Conservation (phyloP, 1,140 invertebrate genomes). For the Samia ricini region DNA sequence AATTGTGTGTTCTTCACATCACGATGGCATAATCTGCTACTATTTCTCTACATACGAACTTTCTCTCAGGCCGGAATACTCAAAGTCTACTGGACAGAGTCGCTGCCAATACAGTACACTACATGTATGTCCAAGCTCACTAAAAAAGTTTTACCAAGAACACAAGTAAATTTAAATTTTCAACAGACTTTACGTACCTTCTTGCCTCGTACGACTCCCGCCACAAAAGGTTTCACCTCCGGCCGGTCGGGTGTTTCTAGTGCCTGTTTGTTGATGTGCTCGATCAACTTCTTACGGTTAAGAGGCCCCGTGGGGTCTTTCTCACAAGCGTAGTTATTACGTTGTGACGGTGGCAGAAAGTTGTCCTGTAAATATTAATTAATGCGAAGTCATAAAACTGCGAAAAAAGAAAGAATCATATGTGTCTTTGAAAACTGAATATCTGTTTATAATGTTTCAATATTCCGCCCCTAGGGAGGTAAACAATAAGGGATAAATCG, state of each 20-base stretch:
- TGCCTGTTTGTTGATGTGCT: slow-evolving; percentile 98
- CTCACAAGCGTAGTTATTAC: slow-evolving; percentile 96
- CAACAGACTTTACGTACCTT: slow-evolving; percentile 81
- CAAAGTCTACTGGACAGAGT: too few species aligned
- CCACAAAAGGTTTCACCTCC: slow-evolving; percentile 94
- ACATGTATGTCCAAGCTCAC: too few species aligned
- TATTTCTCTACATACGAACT: too few species aligned
- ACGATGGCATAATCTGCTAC: too few species aligned
- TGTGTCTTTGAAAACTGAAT: too few species aligned
- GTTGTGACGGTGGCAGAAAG: slow-evolving; percentile 96
- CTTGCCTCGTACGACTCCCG: slow-evolving; percentile 93
- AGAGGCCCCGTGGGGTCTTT: slow-evolving; percentile 97
- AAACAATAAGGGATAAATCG: too few species aligned
- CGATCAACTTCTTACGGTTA: slow-evolving; percentile 97
- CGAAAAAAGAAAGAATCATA: too few species aligned
- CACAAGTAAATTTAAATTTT: background rate
- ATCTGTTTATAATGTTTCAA: background rate
- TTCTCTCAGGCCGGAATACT: too few species aligned
- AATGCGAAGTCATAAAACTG: background rate
- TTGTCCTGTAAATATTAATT: slow-evolving; percentile 87
- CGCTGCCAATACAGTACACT: too few species aligned
- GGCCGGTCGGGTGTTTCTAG: slow-evolving; percentile 98
- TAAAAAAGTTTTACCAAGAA: background rate
- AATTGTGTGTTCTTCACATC: too few species aligned
- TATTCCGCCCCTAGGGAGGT: too few species aligned